Percentiles rank a stretch among this genome's conserved stretches.
Evolutionary conservation across 2,113 vertebrate species (phyloP).

Genomic region (Orcinus orca): DNA sequence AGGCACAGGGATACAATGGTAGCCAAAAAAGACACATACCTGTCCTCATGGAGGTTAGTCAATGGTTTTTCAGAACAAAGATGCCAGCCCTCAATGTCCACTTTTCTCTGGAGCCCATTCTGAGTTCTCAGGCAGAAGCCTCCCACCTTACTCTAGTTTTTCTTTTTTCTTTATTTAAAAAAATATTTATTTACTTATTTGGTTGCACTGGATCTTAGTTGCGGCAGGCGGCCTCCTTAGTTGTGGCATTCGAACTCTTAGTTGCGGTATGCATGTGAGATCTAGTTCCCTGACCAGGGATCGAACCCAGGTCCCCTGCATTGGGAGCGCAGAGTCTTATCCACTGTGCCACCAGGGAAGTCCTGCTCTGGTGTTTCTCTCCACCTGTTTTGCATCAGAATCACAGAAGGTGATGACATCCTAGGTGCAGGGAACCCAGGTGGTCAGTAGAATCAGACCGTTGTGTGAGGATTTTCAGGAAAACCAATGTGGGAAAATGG

Average conservation of each 20-base stretch:
- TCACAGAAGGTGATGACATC: not conserved
- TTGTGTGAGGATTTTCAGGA: not conserved
- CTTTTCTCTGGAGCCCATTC: not conserved
- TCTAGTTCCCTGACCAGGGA: too few relatives aligned
- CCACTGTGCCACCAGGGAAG: too few relatives aligned
- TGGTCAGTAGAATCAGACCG: not conserved
- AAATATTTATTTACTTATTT: too few relatives aligned
- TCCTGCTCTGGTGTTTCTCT: not conserved
- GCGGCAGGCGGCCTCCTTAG: too few relatives aligned
- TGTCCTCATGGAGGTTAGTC: not conserved
- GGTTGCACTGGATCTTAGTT: too few relatives aligned
- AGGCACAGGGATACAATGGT: not conserved
- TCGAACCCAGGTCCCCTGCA: too few relatives aligned
- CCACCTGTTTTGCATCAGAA: not conserved
- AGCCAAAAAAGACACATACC: not conserved
- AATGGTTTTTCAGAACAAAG: not conserved
- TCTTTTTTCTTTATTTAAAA: not conserved
- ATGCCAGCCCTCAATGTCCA: not conserved
- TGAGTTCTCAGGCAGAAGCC: not conserved
- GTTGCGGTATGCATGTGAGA: too few relatives aligned
- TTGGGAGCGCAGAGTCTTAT: too few relatives aligned
- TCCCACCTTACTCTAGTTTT: not conserved
- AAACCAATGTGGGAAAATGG: not conserved
- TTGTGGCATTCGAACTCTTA: too few relatives aligned
- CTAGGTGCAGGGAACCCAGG: not conserved